These are phyloP conservation scores for Hylaeus anthracinus DNA, from an alignment of 1,140 invertebrate species.

Conservation along the genomic window DNA sequence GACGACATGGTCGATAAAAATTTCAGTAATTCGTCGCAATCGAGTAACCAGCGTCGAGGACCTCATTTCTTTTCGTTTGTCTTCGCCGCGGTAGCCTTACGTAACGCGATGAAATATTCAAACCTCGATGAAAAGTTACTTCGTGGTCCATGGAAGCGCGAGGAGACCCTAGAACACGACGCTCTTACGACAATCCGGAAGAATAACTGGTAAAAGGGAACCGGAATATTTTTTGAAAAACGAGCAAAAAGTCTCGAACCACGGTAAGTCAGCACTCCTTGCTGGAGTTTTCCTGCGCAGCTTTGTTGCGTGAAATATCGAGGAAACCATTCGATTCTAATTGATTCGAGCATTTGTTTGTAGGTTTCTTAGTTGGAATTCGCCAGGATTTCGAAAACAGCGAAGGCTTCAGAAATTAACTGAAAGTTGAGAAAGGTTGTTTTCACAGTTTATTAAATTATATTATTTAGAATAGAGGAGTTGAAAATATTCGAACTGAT, in stretches of 20 bases:
- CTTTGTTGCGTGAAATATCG: slow-evolving; percentile 16
- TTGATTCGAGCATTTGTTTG: no score
- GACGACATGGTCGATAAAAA: neutral
- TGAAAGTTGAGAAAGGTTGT: no score
- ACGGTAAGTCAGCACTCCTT: no score
- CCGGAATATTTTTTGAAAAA: slow-evolving; percentile 9
- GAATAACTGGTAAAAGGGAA: neutral
- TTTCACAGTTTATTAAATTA: no score
- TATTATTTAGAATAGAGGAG: no score
- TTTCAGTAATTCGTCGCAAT: slow-evolving; percentile 20
- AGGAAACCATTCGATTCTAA: neutral
- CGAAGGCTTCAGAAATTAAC: no score
- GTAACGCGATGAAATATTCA: slow-evolving; percentile 46
- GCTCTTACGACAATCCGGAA: slow-evolving; percentile 5
- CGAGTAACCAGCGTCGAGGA: neutral
- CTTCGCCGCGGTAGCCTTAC: neutral
- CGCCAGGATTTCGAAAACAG: no score
- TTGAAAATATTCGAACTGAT: no score
- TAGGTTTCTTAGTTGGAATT: no score
- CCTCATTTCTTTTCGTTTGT: slow-evolving; percentile 24
- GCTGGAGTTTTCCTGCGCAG: neutral
- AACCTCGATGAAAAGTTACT: slow-evolving; percentile 27
- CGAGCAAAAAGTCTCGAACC: neutral
- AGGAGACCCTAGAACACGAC: neutral
- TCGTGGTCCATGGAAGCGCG: no score